Conservation (phyloP, 1,140 invertebrate genomes). For the Drosophila sechellia region DNA sequence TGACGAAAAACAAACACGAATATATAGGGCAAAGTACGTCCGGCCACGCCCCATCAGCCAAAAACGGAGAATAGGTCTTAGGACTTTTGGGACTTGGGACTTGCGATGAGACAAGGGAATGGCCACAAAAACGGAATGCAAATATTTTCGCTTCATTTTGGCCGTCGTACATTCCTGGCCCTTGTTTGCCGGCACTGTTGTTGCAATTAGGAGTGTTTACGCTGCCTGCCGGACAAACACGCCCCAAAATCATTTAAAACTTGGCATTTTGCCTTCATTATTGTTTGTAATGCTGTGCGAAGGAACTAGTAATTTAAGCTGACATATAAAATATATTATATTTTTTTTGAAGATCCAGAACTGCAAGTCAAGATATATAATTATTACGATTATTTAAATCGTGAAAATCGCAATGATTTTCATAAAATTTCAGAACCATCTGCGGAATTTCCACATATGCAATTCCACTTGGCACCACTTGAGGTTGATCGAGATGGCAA, state of each 20-base stretch:
- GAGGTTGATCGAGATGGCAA: neutral
- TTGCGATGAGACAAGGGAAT: constrained; percentile 11
- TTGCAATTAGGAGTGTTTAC: constrained; percentile 59
- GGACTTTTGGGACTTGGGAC: too few relatives aligned
- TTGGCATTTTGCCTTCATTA: constrained; percentile 38
- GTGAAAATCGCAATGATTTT: constrained; percentile 4
- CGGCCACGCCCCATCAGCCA: constrained; percentile 17
- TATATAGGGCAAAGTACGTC: constrained; percentile 33
- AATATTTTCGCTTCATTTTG: constrained; percentile 62
- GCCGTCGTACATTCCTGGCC: constrained; percentile 33
- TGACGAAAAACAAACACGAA: constrained; percentile 33
- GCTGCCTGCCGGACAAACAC: constrained; percentile 26
- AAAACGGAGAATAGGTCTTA: neutral
- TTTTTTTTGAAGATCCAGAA: too few relatives aligned
- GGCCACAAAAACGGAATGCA: constrained; percentile 44
- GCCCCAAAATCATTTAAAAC: constrained; percentile 50
- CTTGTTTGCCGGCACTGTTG: constrained; percentile 46
- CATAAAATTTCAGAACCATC: constrained; percentile 40
- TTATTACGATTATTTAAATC: neutral
- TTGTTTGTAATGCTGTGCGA: constrained; percentile 31
- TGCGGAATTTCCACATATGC: constrained; percentile 45
- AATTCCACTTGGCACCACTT: neutral
- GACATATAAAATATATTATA: too few relatives aligned
- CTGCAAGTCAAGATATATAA: neutral
- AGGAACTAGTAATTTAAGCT: too few relatives aligned